Base-by-base conservation (phyloP, 1,140 invertebrate species). In the Drosophila baimaii region DNA sequence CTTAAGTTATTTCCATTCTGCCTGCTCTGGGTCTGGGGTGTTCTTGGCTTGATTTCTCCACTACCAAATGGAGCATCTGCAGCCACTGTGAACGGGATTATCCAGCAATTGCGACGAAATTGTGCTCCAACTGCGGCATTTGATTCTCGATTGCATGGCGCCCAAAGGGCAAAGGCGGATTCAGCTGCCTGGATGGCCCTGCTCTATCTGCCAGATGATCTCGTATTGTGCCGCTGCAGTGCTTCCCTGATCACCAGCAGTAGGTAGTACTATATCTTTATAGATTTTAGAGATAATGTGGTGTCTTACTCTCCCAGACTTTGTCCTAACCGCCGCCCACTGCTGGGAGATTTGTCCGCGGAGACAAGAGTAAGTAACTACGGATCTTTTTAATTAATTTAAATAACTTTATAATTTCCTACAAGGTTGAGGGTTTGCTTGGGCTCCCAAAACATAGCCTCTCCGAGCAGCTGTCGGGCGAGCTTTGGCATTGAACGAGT, bases 181-280 rank as follows among this genome's bases (percentile, higher is more conserved):
- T 51, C 47, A 12, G 47, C n/a, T 29, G 1, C 27, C 47, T 51
- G 47, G 47, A 51, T 51, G 47, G 27, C 47, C 8, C 12, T 51
- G 2, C 27, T 51, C 17, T 19, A 51, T 31, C 47, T 51, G 5
- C 27, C 27, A 2, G 27, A 51, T 13, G 47, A 31, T 27, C n/a
- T 31, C 2, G 9, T 12, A 9, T 12, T 10, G 9, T 51, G 47
- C n/a, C 47, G 47, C 17, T 51, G 47, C n/a, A 19, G 47, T 3
- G 47, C 25, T 8, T 29, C 27, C 5, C 17, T 51, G 10, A 31
- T 51, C n/a, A 31, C 47, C n/a, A 9, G n/a, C 9, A 51, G 47
- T 51, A 31, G 5, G 47, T 31, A 27, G 8, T 5, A n/a, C 4
- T 1, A 27, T 10, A 27, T 17, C 2, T 12, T 19, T 6, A 9